phyloP scores from a whole-genome alignment of 2,113 vertebrate genomes.

The Sminthopsis crassicaudata region DNA sequence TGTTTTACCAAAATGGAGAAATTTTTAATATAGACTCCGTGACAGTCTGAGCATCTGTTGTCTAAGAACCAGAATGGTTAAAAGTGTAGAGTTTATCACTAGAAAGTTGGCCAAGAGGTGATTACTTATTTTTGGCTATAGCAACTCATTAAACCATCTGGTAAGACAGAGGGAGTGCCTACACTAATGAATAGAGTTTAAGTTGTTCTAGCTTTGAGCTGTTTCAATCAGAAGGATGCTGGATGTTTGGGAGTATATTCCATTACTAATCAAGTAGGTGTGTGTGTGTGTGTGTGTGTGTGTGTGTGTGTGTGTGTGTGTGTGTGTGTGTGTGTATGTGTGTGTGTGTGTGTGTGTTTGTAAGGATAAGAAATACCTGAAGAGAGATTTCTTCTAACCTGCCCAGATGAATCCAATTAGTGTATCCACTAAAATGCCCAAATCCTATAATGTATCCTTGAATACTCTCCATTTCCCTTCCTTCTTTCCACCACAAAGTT shows the following conservation, averaged over 20 bases:
- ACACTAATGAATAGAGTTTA: not conserved
- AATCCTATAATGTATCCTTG: not conserved
- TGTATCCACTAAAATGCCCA: not conserved
- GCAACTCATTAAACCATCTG: not conserved
- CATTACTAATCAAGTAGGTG: constrained; percentile 21
- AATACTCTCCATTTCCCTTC: not conserved
- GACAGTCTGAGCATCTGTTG: not conserved
- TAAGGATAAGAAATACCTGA: not conserved
- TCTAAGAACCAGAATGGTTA: not conserved
- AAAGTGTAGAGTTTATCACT: not conserved
- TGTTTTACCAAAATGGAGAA: not conserved
- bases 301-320: not conserved
- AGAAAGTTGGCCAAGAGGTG: not conserved
- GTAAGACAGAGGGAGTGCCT: not conserved
- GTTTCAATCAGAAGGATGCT: not conserved
- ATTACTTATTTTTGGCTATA: not conserved
- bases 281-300: not conserved
- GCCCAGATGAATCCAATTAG: not conserved
- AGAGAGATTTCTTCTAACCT: not conserved
- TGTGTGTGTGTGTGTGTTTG: not conserved
- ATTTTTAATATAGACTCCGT: not conserved
- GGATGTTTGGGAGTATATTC: constrained; percentile 32
- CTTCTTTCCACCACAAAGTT: constrained; percentile 1
- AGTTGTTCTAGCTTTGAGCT: constrained; percentile 28
- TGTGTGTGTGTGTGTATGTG: constrained; percentile 21